Evolutionary conservation across 2,797 vertebrate species (phyloP).

Genomic region (Tinamus major): DNA sequence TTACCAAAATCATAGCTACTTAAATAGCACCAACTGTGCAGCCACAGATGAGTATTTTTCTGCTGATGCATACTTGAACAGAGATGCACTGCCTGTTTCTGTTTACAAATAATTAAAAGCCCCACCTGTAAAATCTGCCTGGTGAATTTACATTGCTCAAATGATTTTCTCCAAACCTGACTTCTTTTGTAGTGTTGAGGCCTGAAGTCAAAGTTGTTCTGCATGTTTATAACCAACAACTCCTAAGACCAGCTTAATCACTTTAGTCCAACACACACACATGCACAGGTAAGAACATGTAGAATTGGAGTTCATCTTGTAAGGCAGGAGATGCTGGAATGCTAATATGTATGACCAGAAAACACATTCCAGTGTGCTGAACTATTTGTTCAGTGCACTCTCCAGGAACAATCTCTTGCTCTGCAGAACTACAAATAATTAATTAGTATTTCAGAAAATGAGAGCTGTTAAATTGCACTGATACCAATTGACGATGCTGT

Average conservation of each 20-base stretch:
- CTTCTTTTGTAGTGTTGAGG: conserved; percentile 25
- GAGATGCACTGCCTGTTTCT: neutral
- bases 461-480: neutral
- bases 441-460: neutral
- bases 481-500: neutral
- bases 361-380: neutral
- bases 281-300: conserved; percentile 32
- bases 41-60: neutral
- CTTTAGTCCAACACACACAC: neutral
- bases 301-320: neutral
- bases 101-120: conserved; percentile 60
- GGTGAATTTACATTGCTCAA: conserved; percentile 6
- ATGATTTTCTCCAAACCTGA: conserved; percentile 26
- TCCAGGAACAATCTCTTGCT: neutral
- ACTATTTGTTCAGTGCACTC: neutral
- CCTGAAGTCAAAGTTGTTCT: conserved; percentile 14
- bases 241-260: conserved; percentile 11
- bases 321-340: conserved; percentile 44
- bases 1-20: neutral
- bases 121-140: conserved; percentile 46
- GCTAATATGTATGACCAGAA: conserved; percentile 1
- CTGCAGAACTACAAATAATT: neutral
- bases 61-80: neutral
- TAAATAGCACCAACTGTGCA: neutral
- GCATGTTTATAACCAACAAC: conserved; percentile 24